phyloP scores from a whole-genome alignment of 2,113 vertebrate genomes.

The Sylvia atricapilla region DNA sequence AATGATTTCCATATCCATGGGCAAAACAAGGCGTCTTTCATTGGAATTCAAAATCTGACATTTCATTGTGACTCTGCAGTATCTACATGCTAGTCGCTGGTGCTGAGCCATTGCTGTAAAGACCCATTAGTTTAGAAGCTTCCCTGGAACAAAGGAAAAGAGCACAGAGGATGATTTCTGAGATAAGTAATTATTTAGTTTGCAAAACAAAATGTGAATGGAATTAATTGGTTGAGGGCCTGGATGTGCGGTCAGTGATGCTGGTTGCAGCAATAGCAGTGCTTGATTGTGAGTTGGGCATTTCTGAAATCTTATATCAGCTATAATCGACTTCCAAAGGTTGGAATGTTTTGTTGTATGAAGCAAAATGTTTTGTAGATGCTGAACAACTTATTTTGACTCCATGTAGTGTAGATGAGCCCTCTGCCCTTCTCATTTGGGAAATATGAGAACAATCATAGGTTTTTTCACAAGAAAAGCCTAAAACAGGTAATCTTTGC shows the following conservation, averaged over 20 bases:
- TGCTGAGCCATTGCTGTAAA: not conserved
- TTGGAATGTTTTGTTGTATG: not conserved
- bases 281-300: not conserved
- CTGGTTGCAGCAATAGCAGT: not conserved
- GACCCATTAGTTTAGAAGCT: not conserved
- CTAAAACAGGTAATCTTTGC: not conserved
- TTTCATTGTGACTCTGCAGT: not conserved
- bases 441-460: not conserved
- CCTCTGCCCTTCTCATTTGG: not conserved
- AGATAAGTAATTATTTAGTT: not conserved
- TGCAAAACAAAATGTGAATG: not conserved
- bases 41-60: not conserved
- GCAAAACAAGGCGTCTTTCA: not conserved
- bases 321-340: not conserved
- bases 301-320: not conserved
- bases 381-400: not conserved
- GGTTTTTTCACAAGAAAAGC: not conserved
- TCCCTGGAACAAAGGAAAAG: not conserved
- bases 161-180: not conserved
- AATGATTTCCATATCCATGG: not conserved
- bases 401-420: rapidly evolving
- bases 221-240: not conserved
- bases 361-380: not conserved
- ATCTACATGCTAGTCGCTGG: not conserved
- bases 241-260: not conserved